Conservation (phyloP, 2,797 vertebrate species). For the Peromyscus nudipes region DNA sequence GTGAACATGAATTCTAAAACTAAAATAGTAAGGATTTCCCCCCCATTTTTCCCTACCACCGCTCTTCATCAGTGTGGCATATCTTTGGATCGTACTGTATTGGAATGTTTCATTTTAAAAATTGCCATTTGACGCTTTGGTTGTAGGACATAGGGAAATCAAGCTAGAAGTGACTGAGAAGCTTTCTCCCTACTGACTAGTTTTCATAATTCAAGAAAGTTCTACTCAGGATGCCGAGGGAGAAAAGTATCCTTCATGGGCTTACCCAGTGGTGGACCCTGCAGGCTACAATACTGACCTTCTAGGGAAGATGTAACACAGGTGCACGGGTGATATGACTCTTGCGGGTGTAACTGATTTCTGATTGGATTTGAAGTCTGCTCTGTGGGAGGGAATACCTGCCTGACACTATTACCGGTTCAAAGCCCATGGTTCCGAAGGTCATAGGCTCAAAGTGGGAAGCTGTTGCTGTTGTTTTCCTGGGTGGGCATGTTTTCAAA, state of each 20-base stretch:
- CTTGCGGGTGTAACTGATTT: too few species aligned
- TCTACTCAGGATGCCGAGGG: not conserved
- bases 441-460: not conserved
- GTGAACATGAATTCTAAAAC: not conserved
- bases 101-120: not conserved
- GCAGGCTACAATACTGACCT: too few species aligned
- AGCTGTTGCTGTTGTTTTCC: not conserved
- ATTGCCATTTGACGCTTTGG: not conserved
- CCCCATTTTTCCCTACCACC: not conserved
- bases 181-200: not conserved
- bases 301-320: not conserved
- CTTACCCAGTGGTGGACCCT: not conserved
- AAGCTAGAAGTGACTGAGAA: not conserved
- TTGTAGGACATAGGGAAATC: not conserved
- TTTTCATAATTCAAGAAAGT: not conserved
- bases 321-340: not conserved
- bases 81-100: not conserved
- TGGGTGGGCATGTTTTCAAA: not conserved
- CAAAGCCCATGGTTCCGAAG: not conserved
- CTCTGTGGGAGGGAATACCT: not conserved
- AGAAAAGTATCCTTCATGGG: not conserved
- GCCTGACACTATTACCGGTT: not conserved
- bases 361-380: not conserved
- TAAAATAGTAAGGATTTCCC: not conserved
- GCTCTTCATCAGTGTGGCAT: not conserved